Conservation (phyloP, 2,888 invertebrate species). For the Diplolepis rosae region DNA sequence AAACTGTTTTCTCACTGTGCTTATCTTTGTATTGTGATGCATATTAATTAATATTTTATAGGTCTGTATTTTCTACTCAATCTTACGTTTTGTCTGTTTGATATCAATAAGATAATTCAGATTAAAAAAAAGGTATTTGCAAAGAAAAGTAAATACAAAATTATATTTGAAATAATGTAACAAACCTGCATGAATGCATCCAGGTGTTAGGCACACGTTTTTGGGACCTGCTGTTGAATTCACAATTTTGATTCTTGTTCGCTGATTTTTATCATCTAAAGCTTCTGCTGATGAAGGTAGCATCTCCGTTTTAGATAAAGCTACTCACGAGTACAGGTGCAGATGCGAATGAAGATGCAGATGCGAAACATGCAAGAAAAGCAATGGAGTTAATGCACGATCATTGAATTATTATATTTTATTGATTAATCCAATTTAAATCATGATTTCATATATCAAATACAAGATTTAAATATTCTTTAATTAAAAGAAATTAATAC, state of each 20-base stretch:
- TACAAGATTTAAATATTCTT: too few relatives aligned
- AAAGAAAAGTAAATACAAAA: background rate
- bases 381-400: too few relatives aligned
- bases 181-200: slow-evolving; percentile 86
- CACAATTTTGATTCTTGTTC: background rate
- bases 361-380: slow-evolving; percentile 41
- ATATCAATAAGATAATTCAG: too few relatives aligned
- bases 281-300: slow-evolving; percentile 69
- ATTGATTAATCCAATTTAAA: too few relatives aligned
- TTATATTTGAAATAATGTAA: background rate
- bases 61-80: too few relatives aligned
- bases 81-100: too few relatives aligned
- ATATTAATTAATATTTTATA: too few relatives aligned
- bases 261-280: background rate
- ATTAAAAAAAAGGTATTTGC: too few relatives aligned
- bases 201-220: slow-evolving; percentile 82
- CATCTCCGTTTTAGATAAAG: slow-evolving; percentile 61
- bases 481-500: too few relatives aligned
- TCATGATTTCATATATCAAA: too few relatives aligned
- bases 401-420: too few relatives aligned
- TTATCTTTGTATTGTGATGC: too few relatives aligned
- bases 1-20: background rate
- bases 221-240: slow-evolving; percentile 46
- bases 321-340: slow-evolving; percentile 51
- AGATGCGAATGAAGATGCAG: slow-evolving; percentile 36